Conservation (phyloP, 2,797 vertebrate genomes). For the Euthynnus affinis region DNA sequence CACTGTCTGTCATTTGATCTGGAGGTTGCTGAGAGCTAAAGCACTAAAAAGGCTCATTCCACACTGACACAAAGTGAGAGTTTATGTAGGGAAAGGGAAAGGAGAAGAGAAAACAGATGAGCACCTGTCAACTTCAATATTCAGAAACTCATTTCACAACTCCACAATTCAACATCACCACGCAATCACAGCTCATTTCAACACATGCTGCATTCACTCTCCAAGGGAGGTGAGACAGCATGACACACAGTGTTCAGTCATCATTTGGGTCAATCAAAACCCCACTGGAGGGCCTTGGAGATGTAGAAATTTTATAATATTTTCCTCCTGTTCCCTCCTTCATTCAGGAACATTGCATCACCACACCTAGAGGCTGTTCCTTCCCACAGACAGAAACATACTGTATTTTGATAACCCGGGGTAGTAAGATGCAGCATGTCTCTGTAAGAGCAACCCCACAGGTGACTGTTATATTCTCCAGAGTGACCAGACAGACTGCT, state of each 20-base stretch:
- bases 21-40: too few species aligned
- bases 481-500: constrained; percentile 4
- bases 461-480: constrained; percentile 25
- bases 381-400: constrained; percentile 8
- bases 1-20: background rate
- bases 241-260: background rate
- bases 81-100: background rate
- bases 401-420: constrained; percentile 29
- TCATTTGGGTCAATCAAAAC: constrained; percentile 15
- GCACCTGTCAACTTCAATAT: background rate
- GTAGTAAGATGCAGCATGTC: constrained; percentile 9
- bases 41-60: background rate
- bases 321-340: background rate
- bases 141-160: constrained; percentile 1
- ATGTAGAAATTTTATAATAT: background rate
- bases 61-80: background rate
- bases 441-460: constrained; percentile 10
- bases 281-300: background rate
- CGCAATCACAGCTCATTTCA: background rate
- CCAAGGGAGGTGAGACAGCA: background rate
- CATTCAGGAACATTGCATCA: background rate
- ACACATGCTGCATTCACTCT: background rate
- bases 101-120: background rate
- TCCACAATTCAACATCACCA: background rate
- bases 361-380: background rate